Percentiles rank a stretch among this genome's conserved stretches.
Conservation (phyloP, 2,888 invertebrate genomes). For the Archips crataeganus region DNA sequence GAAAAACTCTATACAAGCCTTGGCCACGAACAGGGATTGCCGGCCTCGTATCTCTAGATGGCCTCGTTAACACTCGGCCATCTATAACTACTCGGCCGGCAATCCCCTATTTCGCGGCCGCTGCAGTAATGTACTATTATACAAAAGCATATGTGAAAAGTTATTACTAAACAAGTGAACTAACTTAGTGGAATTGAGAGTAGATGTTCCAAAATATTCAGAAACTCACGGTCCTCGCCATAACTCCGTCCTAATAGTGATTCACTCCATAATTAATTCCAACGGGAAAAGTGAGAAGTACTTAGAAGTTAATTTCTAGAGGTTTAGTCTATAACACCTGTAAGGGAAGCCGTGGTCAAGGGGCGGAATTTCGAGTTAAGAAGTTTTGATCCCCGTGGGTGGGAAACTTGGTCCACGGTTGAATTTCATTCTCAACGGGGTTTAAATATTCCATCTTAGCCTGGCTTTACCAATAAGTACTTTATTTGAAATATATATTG, state of each 20-base stretch:
- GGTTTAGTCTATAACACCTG: conserved; percentile 33
- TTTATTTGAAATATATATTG: background rate
- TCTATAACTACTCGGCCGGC: too few species aligned
- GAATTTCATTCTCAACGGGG: conserved; percentile 33
- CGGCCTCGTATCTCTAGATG: too few species aligned
- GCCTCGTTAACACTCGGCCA: too few species aligned
- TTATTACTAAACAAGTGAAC: background rate
- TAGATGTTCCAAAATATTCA: background rate
- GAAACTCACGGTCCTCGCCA: background rate
- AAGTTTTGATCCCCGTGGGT: conserved; percentile 35
- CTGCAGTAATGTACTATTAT: too few species aligned
- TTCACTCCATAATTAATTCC: background rate
- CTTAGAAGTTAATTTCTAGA: conserved; percentile 27
- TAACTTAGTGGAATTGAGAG: background rate
- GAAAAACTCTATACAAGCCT: too few species aligned
- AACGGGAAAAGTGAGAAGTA: conserved; percentile 21
- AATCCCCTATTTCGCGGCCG: too few species aligned
- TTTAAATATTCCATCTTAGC: conserved; percentile 28
- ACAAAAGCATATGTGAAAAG: too few species aligned
- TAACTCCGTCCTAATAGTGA: background rate
- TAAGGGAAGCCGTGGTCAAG: conserved; percentile 37
- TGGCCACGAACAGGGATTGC: too few species aligned
- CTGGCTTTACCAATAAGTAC: conserved; percentile 10
- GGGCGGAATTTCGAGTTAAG: conserved; percentile 33
- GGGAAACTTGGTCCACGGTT: conserved; percentile 32